Evolutionary conservation across 1,140 invertebrate species (phyloP).

Genomic region (Aleiodes sp.): DNA sequence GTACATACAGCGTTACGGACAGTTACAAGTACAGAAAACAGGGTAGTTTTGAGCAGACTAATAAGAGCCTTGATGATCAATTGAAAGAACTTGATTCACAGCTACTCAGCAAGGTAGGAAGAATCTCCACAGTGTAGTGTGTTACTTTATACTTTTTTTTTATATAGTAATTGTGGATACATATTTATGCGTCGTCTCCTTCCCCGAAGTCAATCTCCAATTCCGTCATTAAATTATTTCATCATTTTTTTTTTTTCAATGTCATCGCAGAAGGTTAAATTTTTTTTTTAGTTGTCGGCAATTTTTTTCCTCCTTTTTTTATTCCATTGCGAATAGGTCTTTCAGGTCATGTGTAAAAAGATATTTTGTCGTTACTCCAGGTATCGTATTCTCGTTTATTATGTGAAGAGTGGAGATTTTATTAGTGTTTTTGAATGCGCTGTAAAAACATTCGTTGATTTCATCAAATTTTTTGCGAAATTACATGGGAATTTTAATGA

Average conservation of each 20-base stretch:
- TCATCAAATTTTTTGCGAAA: neutral
- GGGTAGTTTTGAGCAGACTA: constrained; percentile 77
- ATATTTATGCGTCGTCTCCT: neutral
- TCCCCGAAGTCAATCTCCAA: neutral
- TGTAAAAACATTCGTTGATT: neutral
- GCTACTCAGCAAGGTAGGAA: constrained; percentile 76
- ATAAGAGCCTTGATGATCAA: constrained; percentile 82
- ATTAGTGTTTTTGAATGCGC: neutral
- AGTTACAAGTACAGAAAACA: constrained; percentile 70
- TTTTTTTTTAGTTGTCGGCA: neutral
- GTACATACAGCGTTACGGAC: constrained; percentile 70
- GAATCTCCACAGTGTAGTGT: constrained; percentile 52
- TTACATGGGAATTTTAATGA: no score
- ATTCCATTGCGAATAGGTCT: constrained; percentile 13
- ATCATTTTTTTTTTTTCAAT: neutral
- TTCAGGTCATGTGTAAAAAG: constrained; percentile 19
- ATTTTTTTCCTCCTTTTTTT: neutral
- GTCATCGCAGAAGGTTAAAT: neutral
- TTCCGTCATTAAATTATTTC: no score
- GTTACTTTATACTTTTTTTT: constrained; percentile 13
- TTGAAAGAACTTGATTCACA: constrained; percentile 83
- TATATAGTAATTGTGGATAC: neutral
- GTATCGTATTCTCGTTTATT: constrained; percentile 25
- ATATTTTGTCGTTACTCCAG: neutral
- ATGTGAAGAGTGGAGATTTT: constrained; percentile 17